Base-by-base conservation (phyloP, 2,888 invertebrate genomes). In the Sclerodermus sp. region DNA sequence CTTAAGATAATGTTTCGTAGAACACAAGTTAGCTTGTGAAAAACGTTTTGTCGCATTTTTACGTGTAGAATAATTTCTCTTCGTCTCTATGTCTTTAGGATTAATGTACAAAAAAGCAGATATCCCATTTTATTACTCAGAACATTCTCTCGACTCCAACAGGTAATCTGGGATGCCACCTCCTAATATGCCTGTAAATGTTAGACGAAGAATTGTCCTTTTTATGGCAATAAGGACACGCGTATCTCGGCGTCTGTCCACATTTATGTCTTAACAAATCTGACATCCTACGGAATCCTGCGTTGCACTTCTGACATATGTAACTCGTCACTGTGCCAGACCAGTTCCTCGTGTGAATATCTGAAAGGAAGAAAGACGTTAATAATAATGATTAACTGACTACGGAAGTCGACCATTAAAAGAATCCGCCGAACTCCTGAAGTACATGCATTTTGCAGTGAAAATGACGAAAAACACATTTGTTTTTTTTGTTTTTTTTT, bases 201-300 rank as follows among this genome's bases (percentile, higher is more conserved):
- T 77, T 77, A 16, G 76, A 77, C 8, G 76, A 76, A 4, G 75
- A 77, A 55, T 79, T 77, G 50, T 79, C 77, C 60, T 74, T 76
- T 55, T 76, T 74, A 48, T 68, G 70, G 58, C 80, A 80, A 56
- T 77, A 76, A 1, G 77, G 77, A 64, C 80, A 81, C 36, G 70
- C 74, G 55, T 76, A 80, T 56, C 78, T 71, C 31, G 76, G 76
- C 1, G 70, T 75, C 53, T 76, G 73, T 32, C 79, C 79, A 47
- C 80, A 80, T 49, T 73, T 75, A 61, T 78, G 77, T 47, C 78
- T 74, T 43, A 71, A 64, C 39, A 77, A 55, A 60, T 77, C 76
- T 67, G 72, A 74, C 70, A 70, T 68, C 43, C 76, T 67, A 39
- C 74, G 67, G 48, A 73, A 77, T 34, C 74, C 72, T 1, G 71